Base-by-base conservation (phyloP, 2,797 vertebrate genomes). In the Myotis daubentonii region DNA sequence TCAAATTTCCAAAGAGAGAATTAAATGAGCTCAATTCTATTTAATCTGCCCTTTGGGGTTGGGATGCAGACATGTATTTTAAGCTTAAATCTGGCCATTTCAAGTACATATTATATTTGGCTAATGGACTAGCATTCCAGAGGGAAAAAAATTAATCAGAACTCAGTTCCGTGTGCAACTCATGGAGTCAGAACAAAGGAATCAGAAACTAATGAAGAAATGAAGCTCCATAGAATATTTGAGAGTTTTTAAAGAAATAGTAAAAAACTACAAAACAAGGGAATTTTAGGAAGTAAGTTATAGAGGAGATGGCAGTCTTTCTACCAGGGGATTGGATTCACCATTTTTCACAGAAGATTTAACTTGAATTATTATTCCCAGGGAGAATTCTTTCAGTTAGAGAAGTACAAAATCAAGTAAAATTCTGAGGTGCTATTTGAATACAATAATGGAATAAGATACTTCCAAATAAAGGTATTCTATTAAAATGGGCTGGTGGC, bases 121-220 rank as follows among this genome's bases (percentile, higher is more conserved):
- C 33, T 91, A 91, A 90, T 84, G 65, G 92, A 68, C 41, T 62
- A 71, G 33, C 36, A 81, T 87, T 94, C 96, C 92, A 89, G 47
- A 66, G 89, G 93, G 87, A 81, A 78, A 94, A 91, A 91, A 90
- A 89, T 94, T 65, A 92, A 81, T 86, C 95, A 87, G 78, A 92
- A 89, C 70, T 87, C 74, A 66, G 79, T 95, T 96, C 55, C n/a
- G 0, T 91, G 25, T 44, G 66, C 7, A 81, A 66, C 41, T 87
- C 71, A 87, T 93, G 33, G 78, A 95, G 33, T 93, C 33, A 49
- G 86, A 97, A 95, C 65, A 97, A 89, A 96, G 38, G 70, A 62
- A 36, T 72, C 57, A 72, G 93, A 94, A 92, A 71, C 53, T 93
- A 70, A 84, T 75, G 70, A 86, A 93, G 87, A 95, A 88, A 74